Evolutionary conservation across 2,797 vertebrate species (phyloP).

Genomic region (Merluccius polli): DNA sequence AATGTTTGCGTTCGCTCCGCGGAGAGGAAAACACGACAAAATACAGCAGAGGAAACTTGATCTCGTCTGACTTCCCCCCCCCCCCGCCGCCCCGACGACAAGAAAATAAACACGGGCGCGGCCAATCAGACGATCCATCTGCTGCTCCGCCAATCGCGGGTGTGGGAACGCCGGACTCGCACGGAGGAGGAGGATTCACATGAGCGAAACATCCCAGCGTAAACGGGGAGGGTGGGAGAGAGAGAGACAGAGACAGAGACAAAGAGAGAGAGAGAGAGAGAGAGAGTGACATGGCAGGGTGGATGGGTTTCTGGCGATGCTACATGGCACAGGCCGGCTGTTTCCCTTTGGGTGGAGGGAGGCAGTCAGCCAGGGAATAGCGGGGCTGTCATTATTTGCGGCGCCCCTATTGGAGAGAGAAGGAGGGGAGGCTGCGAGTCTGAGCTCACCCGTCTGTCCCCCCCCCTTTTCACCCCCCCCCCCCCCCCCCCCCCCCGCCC

Average conservation of each 20-base stretch:
- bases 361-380: conserved; percentile 61
- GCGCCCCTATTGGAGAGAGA: too few relatives aligned
- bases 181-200: conserved; percentile 44
- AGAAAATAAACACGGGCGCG: conserved; percentile 66
- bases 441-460: too few relatives aligned
- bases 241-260: neutral
- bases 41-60: conserved; percentile 53
- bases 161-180: conserved; percentile 44
- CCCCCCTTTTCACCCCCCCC: too few relatives aligned
- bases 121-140: conserved; percentile 69
- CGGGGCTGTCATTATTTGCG: conserved; percentile 68
- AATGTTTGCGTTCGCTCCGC: conserved; percentile 25
- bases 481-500: too few relatives aligned
- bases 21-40: conserved; percentile 53
- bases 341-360: conserved; percentile 58
- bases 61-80: conserved; percentile 58
- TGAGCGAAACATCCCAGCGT: conserved; percentile 47
- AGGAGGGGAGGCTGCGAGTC: conserved; percentile 59
- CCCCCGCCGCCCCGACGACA: too few relatives aligned
- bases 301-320: conserved; percentile 17
- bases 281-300: conserved; percentile 14
- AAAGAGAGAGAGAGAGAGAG: conserved; percentile 7
- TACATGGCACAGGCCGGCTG: conserved; percentile 41
- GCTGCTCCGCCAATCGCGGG: conserved; percentile 50
- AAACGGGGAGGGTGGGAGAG: neutral